phyloP scores from a whole-genome alignment of 1,140 invertebrate species.

The Epicauta chinensis region DNA sequence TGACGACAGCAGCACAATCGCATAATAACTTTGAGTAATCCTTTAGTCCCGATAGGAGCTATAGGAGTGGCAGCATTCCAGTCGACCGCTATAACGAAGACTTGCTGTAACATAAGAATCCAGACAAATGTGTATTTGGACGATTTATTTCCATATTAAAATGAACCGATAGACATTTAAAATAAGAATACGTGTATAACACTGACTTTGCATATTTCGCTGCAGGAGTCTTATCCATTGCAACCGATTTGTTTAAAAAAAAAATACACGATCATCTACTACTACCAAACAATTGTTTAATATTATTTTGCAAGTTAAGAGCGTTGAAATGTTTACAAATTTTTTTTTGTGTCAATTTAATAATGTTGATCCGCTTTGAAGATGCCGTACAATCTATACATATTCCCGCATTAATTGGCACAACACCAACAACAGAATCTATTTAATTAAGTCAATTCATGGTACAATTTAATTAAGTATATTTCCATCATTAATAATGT shows the following conservation, averaged over 20 bases:
- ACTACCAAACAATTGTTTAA: not conserved
- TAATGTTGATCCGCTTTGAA: too few relatives aligned
- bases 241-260: constrained; percentile 8
- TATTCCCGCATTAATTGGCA: too few relatives aligned
- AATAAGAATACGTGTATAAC: constrained; percentile 20
- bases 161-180: constrained; percentile 19
- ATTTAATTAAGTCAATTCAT: too few relatives aligned
- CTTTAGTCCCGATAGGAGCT: constrained; percentile 19
- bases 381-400: too few relatives aligned
- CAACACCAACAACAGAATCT: too few relatives aligned
- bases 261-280: constrained; percentile 7
- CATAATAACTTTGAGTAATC: constrained; percentile 21
- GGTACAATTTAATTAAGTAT: too few relatives aligned
- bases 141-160: constrained; percentile 16
- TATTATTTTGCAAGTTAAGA: too few relatives aligned
- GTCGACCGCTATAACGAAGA: not conserved
- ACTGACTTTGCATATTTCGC: constrained; percentile 21
- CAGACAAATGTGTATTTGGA: not conserved
- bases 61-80: constrained; percentile 16
- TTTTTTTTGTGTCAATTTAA: too few relatives aligned
- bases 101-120: too few relatives aligned
- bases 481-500: too few relatives aligned
- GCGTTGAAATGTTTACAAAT: not conserved
- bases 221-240: constrained; percentile 15
- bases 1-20: constrained; percentile 13